These are phyloP conservation scores for Diceros bicornis DNA, from an alignment of 2,797 vertebrate species.

Conservation along the genomic window DNA sequence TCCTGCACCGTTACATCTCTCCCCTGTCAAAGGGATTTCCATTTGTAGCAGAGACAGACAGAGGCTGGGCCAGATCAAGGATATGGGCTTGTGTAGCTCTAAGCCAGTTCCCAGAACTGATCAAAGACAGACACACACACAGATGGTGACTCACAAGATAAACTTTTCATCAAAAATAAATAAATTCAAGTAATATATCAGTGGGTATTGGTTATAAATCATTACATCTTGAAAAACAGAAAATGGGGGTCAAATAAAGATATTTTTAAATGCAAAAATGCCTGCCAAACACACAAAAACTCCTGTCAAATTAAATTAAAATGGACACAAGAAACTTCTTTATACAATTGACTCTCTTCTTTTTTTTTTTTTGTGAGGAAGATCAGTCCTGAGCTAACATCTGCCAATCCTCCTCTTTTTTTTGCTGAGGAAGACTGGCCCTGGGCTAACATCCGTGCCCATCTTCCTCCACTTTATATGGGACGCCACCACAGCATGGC, in stretches of 20 bases:
- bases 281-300: not conserved
- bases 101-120: constrained; percentile 6
- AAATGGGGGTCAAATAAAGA: not conserved
- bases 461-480: too few species aligned
- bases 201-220: not conserved
- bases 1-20: not conserved
- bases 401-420: too few species aligned
- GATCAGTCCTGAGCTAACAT: too few species aligned
- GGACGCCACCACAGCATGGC: too few species aligned
- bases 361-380: too few species aligned
- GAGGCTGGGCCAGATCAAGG: constrained; percentile 8
- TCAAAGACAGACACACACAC: constrained; percentile 41
- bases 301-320: not conserved
- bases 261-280: not conserved
- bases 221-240: constrained; percentile 48
- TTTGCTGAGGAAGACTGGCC: too few species aligned
- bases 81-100: constrained; percentile 29
- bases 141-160: constrained; percentile 20
- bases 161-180: constrained; percentile 55
- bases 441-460: too few species aligned
- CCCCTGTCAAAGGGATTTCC: not conserved
- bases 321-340: not conserved
- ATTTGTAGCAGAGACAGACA: not conserved
- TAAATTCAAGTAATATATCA: not conserved
- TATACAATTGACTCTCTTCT: not conserved